Evolutionary conservation across 2,888 invertebrate genomes (phyloP).

Genomic region (Nomada lathburiana): DNA sequence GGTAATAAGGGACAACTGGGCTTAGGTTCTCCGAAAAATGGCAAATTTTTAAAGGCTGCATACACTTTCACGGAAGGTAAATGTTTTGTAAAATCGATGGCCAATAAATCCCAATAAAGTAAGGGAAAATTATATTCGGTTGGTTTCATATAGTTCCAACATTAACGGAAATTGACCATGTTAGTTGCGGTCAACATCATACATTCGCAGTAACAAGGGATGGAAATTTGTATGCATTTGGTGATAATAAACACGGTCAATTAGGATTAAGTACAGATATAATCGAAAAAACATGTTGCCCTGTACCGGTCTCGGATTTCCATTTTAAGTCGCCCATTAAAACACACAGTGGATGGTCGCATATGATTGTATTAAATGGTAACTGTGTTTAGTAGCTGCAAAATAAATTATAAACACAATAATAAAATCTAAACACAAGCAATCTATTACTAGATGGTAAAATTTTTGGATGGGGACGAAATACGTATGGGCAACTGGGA

Average conservation of each 20-base stretch:
- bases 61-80: slow-evolving; percentile 61
- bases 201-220: slow-evolving; percentile 87
- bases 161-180: slow-evolving; percentile 86
- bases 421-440: background rate
- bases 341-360: slow-evolving; percentile 92
- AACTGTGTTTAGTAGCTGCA: slow-evolving; percentile 28
- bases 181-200: slow-evolving; percentile 94
- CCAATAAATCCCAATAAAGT: background rate
- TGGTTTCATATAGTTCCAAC: slow-evolving; percentile 84
- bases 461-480: slow-evolving; percentile 92
- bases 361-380: slow-evolving; percentile 86
- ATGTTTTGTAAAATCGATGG: background rate
- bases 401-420: too few relatives aligned
- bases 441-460: slow-evolving; percentile 85
- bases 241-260: slow-evolving; percentile 94
- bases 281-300: slow-evolving; percentile 86
- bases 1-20: slow-evolving; percentile 90
- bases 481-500: slow-evolving; percentile 92
- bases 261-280: slow-evolving; percentile 86
- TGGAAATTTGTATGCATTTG: slow-evolving; percentile 90
- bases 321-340: slow-evolving; percentile 73
- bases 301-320: slow-evolving; percentile 80
- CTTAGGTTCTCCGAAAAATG: slow-evolving; percentile 77
- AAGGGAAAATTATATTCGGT: background rate
- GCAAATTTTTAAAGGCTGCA: background rate